Conservation (phyloP, 2,113 vertebrate genomes). For the Aptenodytes forsteri region DNA sequence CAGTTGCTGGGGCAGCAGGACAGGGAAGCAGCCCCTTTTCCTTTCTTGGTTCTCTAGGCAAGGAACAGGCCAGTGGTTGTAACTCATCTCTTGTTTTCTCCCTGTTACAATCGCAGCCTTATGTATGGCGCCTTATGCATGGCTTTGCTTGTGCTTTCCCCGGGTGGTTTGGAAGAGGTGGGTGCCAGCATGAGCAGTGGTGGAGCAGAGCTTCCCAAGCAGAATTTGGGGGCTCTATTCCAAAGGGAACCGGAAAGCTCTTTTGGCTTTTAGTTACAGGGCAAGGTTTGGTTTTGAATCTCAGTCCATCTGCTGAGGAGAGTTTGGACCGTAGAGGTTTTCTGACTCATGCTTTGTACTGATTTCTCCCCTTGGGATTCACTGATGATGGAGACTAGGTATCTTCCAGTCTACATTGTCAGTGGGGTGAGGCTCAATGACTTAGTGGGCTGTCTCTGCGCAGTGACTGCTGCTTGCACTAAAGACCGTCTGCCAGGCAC, state of each 20-base stretch:
- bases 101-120: neutral
- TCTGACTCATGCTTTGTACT: neutral
- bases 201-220: neutral
- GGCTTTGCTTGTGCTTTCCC: neutral
- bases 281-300: neutral
- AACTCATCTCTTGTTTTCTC: neutral
- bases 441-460: neutral
- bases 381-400: neutral
- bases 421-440: neutral
- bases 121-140: neutral
- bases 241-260: neutral
- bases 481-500: neutral
- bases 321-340: neutral
- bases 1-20: neutral
- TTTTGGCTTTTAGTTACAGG: neutral
- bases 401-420: neutral
- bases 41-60: neutral
- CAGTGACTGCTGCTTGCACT: neutral
- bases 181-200: neutral
- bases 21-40: neutral
- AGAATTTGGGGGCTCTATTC: neutral
- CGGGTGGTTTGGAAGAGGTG: neutral
- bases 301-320: neutral
- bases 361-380: neutral
- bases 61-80: neutral